Evolutionary conservation across 2,113 vertebrate species (phyloP).

Genomic region (Verasper variegatus): DNA sequence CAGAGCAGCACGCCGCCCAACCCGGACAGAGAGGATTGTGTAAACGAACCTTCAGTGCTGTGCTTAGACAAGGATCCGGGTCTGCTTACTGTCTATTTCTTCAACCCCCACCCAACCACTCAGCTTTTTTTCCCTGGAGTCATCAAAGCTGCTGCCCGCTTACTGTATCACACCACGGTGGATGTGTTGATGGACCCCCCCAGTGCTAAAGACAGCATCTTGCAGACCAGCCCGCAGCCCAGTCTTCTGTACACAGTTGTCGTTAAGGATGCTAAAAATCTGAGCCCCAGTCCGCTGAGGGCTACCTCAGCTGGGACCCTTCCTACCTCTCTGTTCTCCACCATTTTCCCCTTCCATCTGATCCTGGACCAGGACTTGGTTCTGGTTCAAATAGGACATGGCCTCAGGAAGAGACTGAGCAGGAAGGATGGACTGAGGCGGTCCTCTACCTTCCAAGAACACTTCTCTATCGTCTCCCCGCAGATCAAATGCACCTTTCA

Average conservation of each 20-base stretch:
- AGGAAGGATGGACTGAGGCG: slow-evolving; percentile 89
- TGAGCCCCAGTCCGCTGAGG: slow-evolving; percentile 89
- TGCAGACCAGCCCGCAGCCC: slow-evolving; percentile 90
- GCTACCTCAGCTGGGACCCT: slow-evolving; percentile 92
- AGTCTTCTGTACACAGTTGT: slow-evolving; percentile 90
- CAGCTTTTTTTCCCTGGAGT: slow-evolving; percentile 93
- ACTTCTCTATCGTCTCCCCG: slow-evolving; percentile 91
- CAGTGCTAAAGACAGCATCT: slow-evolving; percentile 84
- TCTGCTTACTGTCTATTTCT: slow-evolving; percentile 94
- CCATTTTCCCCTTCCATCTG: slow-evolving; percentile 97
- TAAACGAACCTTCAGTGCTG: slow-evolving; percentile 92
- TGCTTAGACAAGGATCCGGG: slow-evolving; percentile 95
- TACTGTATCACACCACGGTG: slow-evolving; percentile 90
- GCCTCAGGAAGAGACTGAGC: slow-evolving; percentile 89
- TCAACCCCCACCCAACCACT: slow-evolving; percentile 90
- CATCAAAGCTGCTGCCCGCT: slow-evolving; percentile 91
- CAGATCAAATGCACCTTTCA: slow-evolving; percentile 93
- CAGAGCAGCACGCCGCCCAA: slow-evolving; percentile 86
- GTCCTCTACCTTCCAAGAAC: slow-evolving; percentile 88
- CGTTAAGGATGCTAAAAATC: slow-evolving; percentile 86
- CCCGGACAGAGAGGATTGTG: slow-evolving; percentile 67
- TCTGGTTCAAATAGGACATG: slow-evolving; percentile 93
- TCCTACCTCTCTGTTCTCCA: slow-evolving; percentile 91
- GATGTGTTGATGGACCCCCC: slow-evolving; percentile 87
- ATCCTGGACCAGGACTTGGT: slow-evolving; percentile 94